Conservation (phyloP, 1,140 invertebrate genomes). For the Ganaspis sp. region DNA sequence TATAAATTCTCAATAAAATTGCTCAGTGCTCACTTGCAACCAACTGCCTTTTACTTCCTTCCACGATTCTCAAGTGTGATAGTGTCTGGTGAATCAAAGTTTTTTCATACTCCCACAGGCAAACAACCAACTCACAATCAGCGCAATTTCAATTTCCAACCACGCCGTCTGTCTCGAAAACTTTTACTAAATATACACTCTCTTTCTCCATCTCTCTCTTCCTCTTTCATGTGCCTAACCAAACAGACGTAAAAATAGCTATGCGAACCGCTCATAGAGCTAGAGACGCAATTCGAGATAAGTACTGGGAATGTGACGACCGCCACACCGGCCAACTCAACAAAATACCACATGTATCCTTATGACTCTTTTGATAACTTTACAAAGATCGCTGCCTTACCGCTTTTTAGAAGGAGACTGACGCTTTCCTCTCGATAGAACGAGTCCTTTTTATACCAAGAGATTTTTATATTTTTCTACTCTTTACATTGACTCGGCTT, state of each 20-base stretch:
- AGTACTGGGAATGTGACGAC: neutral
- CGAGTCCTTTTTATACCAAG: neutral
- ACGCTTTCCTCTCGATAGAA: neutral
- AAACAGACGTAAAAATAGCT: neutral
- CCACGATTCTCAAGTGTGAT: neutral
- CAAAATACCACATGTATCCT: too few relatives aligned
- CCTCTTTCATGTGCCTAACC: conserved; percentile 18
- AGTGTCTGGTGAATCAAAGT: neutral
- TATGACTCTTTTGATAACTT: neutral
- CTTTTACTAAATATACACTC: conserved; percentile 3
- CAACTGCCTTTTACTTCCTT: neutral
- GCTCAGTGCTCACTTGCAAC: neutral
- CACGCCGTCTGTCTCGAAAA: conserved; percentile 10
- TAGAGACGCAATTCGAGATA: neutral
- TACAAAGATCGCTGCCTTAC: conserved; percentile 1
- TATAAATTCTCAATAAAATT: neutral
- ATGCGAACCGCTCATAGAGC: neutral
- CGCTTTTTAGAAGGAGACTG: neutral
- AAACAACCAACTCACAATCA: neutral
- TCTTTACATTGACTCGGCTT: neutral
- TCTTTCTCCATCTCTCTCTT: too few relatives aligned
- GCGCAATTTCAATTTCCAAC: neutral
- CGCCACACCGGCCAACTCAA: too few relatives aligned
- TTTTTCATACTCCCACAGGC: neutral
- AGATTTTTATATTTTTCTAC: conserved; percentile 29